Base-by-base conservation (phyloP, 2,888 invertebrate genomes). In the Schizaphis graminum region DNA sequence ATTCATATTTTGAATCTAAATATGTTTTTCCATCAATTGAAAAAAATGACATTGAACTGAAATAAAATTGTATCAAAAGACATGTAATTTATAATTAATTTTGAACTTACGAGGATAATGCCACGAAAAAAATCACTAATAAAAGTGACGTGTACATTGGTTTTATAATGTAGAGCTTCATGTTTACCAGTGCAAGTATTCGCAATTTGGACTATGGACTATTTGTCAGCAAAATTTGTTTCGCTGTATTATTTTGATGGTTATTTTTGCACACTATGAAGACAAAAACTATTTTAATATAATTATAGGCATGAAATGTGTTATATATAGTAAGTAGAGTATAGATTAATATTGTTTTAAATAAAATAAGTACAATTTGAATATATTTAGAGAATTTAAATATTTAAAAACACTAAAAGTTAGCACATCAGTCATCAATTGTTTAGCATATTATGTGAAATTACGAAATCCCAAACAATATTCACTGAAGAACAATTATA, bases 1-100 rank as follows among this genome's bases (percentile, higher is more conserved):
- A 3, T 35, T 67, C 67, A 67, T 67, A 35, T 5, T 35, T 7
- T 67, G n/a, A 35, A 67, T 67, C 26, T 35, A 35, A 16, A 7
- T 35, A 67, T n/a, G 7, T 7, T 67, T 35, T n/a, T 35, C 67
- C n/a, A 67, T 67, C 0, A 16, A 1, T 0, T 16, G 0, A 0
- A 21, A 1, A 5, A 16, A 67, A 16, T n/a, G 67, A 35, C 2
- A 67, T 1, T n/a, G 67, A 67, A 67, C n/a, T 67, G n/a, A 67
- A 67, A 67, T 67, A 16, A 67, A 67, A 67, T n/a, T 16, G 1
- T n/a, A 67, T 67, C 16, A 67, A 35, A 35, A 16, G 35, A n/a
- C 5, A 67, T 35, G 16, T 16, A 67, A 67, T 35, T 61, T n/a
- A 53, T 21, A 53, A 53, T 16, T 16, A n/a, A 35, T 67, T 67